A percentile compares a stretch with the other conserved stretches of the same genome.
Conservation (phyloP, 2,888 invertebrate genomes). For the Germaria angustata region DNA sequence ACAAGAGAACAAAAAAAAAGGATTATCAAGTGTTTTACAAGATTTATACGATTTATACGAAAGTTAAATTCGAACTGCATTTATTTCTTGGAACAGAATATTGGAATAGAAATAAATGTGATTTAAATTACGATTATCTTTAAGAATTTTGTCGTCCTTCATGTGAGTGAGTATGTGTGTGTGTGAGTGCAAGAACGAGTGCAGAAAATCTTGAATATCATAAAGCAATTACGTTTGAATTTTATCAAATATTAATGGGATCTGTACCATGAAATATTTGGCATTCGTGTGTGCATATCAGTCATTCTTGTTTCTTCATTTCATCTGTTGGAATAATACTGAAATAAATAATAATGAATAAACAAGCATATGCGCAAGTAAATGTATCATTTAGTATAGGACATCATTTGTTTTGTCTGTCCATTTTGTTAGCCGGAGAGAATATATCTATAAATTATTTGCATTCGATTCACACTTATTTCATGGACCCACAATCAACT, state of each 20-base stretch:
- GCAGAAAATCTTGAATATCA: slow-evolving; percentile 21
- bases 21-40: slow-evolving; percentile 53
- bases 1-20: slow-evolving; percentile 18
- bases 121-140: slow-evolving; percentile 41
- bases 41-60: slow-evolving; percentile 46
- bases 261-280: neutral
- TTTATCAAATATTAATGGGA: slow-evolving; percentile 13
- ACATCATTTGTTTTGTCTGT: neutral
- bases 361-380: neutral
- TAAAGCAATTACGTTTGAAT: slow-evolving; percentile 47
- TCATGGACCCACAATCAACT: slow-evolving; percentile 29
- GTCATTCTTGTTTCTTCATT: neutral
- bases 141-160: neutral
- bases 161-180: neutral
- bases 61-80: slow-evolving; percentile 42
- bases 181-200: neutral
- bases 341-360: neutral
- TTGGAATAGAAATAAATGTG: slow-evolving; percentile 9
- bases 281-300: neutral
- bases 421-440: neutral
- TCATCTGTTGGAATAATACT: too few species aligned
- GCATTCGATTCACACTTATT: slow-evolving; percentile 30
- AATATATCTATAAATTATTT: slow-evolving; percentile 22
- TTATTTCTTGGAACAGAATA: too few species aligned
- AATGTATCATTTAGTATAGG: neutral